Evolutionary conservation across 2,888 invertebrate species (phyloP).

Genomic region (Eretmocerus hayati): DNA sequence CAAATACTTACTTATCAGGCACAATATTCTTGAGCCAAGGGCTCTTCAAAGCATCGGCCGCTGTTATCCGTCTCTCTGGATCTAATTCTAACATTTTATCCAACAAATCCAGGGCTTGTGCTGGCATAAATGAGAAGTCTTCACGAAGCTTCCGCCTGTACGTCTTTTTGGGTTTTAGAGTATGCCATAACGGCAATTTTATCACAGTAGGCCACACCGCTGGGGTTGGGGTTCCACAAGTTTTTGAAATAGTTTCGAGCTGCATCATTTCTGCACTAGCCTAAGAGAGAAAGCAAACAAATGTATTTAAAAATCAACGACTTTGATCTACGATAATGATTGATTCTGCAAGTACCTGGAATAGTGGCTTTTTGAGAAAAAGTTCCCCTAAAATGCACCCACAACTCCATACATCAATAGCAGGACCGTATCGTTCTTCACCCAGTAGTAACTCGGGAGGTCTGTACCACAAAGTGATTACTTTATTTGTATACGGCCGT

Average conservation of each 20-base stretch:
- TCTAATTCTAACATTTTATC: constrained; percentile 96
- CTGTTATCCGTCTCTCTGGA: constrained; percentile 87
- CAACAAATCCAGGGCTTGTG: constrained; percentile 78
- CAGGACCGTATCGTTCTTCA: constrained; percentile 94
- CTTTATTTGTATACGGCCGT: constrained; percentile 96
- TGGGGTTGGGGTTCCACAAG: constrained; percentile 94
- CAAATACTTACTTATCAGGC: constrained; percentile 74
- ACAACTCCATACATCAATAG: constrained; percentile 99
- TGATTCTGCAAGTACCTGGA: constrained; percentile 80
- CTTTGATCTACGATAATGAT: too few relatives aligned
- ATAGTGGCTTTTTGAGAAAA: constrained; percentile 90
- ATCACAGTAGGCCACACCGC: constrained; percentile 96
- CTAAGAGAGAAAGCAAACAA: constrained; percentile 51
- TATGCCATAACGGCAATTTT: constrained; percentile 84
- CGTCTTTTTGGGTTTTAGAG: constrained; percentile 83
- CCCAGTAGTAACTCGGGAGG: constrained; percentile 95
- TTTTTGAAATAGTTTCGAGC: constrained; percentile 84
- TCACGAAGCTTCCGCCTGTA: constrained; percentile 85
- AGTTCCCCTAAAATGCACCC: constrained; percentile 98
- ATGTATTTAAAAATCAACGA: too few relatives aligned
- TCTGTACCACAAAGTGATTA: constrained; percentile 98
- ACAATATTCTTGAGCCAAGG: constrained; percentile 88
- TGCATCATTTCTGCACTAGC: constrained; percentile 90
- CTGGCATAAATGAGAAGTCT: constrained; percentile 89
- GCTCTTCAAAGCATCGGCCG: constrained; percentile 86